Evolutionary conservation across 2,888 invertebrate genomes (phyloP), one percentile per base, ranked within the genome.

Genomic region (Zootermopsis nevadensis): DNA sequence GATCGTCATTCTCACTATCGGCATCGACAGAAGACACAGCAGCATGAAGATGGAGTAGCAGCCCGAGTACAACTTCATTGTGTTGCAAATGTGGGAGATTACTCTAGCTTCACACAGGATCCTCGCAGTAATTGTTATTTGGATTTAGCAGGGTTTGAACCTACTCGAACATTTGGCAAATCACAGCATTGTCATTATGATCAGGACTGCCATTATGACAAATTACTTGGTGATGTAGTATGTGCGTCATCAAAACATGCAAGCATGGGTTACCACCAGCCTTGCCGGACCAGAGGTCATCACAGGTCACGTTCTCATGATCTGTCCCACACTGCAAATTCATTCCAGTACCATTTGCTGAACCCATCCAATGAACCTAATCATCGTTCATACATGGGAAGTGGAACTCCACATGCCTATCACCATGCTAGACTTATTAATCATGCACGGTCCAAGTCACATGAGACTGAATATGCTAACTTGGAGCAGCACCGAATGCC

Each of bases 101-200:
- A 82, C 27, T 53, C 82, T 42, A 82, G 35, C 38, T 38, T 55
- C 60, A 24, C 67, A 27, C 82, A 35, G 12, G 80, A 84, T 77
- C 84, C 82, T 53, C 82, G 66, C 31, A 77, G 85, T 85, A 91
- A 92, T 85, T 93, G 93, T 87, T 93, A 93, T 87, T 89, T 93
- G 85, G 93, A 93, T 88, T 88, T 93, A 88, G 93, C 93, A 85
- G 91, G 91, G 89, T 92, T 87, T 86, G 92, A 87, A 53, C 82
- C 88, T 88, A 24, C 22, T 38, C 60, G 60, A 24, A 38, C 60
- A 55, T 74, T 33, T 74, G 38, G 74, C 38, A 74, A 74, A 38
- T 19, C 66, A 19, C 60, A 79, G 24, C 79, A n/a, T 4, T 79
- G 79, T n/a, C 24, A 60, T 19, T 86, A 88, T 88, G 79, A 82